Evolutionary conservation across 2,113 vertebrate species (phyloP).

Genomic region (Rhinolophus sinicus): DNA sequence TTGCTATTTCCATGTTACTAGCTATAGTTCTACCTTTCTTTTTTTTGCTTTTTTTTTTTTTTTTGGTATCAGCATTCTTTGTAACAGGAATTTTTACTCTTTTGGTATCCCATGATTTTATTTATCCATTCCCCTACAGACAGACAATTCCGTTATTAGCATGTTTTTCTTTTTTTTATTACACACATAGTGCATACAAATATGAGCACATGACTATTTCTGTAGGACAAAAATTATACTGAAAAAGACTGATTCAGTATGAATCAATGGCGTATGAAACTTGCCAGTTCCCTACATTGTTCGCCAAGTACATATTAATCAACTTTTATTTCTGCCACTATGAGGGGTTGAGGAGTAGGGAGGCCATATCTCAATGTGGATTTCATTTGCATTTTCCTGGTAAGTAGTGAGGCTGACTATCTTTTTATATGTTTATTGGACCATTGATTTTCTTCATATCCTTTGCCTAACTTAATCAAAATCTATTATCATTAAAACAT

Average conservation of each 20-base stretch:
- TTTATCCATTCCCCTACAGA: background rate
- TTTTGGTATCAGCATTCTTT: background rate
- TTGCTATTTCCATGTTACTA: background rate
- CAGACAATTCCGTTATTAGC: background rate
- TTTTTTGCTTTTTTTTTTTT: no score
- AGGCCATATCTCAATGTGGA: background rate
- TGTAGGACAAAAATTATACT: background rate
- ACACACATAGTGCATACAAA: background rate
- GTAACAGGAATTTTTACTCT: background rate
- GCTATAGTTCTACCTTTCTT: background rate
- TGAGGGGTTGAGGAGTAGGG: background rate
- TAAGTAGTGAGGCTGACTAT: background rate
- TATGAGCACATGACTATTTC: background rate
- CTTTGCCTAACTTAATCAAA: constrained; percentile 26
- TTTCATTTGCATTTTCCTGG: background rate
- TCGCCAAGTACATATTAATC: background rate
- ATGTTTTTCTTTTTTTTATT: background rate
- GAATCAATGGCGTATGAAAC: background rate
- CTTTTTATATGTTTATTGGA: background rate
- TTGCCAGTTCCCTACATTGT: background rate
- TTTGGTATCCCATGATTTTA: background rate
- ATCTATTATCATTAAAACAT: background rate
- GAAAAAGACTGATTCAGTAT: background rate
- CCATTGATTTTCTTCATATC: background rate
- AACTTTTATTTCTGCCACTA: background rate